Base-by-base conservation (phyloP, 1,140 invertebrate genomes). In the Hycleus phaleratus region DNA sequence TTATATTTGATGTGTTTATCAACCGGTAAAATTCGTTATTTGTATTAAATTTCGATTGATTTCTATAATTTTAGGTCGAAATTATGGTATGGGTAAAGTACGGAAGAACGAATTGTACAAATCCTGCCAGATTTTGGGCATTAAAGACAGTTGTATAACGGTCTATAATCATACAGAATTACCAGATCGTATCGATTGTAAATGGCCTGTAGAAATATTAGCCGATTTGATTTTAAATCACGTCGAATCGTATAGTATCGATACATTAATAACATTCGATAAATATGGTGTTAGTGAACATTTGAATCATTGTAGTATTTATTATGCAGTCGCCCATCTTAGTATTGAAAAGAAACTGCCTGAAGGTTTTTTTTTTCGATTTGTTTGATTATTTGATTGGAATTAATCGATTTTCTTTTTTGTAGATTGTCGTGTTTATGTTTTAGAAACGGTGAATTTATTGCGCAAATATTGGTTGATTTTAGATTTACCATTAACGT, bases 261-360 rank as follows among this genome's bases (percentile, higher is more conserved):
- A 92, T 67, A 86, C 87, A 18, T 79, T 96, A 50, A 82, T 97
- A 43, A 96, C 94, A 38, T 97, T 97, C 79, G 95, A 98, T 76
- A 84, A 85, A 69, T 77, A 85, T 69, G 95, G 95, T 47, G 84
- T 97, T 3, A 95, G 91, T 66, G 83, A 85, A 6, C 95, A 98
- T 77, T 76, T 79, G 26, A 97, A 97, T 79, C 95, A 97, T 73
- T 85, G 82, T 60, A 85, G 90, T 46, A 80, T 92, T 58, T 91
- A 88, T 72, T 86, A 86, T 77, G 87, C 86, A 57, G 76, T 90
- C 32, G 84, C 85, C 57, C 82, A 87, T 68, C 77, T 93, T 62
- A 85, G 85, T 66, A 79, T 88, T 63, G 83, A 88, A 62, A 81
- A 83, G 67, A 79, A 82, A 70, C 77, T 92, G 74, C 89, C 90